Evolutionary conservation across 2,888 invertebrate species (phyloP).

Genomic region (Sinohyriopsis cumingii): DNA sequence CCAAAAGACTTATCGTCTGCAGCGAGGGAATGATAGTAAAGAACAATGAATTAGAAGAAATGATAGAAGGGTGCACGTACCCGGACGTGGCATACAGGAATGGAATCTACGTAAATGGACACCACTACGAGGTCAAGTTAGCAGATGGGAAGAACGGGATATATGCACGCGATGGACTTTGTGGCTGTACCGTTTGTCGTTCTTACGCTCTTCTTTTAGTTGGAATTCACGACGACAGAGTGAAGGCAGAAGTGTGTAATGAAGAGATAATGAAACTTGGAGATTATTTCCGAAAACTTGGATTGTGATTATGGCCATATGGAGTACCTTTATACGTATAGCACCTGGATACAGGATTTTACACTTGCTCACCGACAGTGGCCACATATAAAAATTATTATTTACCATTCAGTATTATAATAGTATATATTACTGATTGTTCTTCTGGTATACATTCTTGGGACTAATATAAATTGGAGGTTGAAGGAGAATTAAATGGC

Average conservation of each 20-base stretch:
- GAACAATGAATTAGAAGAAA: conserved; percentile 40
- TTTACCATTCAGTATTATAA: too few relatives aligned
- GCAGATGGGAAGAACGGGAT: conserved; percentile 61
- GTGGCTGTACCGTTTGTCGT: conserved; percentile 57
- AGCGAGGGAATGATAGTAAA: conserved; percentile 40
- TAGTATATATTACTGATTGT: too few relatives aligned
- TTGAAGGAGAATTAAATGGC: too few relatives aligned
- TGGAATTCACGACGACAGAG: conserved; percentile 45
- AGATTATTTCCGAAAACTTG: conserved; percentile 47
- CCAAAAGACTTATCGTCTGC: conserved; percentile 33
- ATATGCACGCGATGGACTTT: conserved; percentile 45
- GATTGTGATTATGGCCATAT: conserved; percentile 20
- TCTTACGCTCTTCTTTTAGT: conserved; percentile 53
- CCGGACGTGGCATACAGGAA: conserved; percentile 32
- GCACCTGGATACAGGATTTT: too few relatives aligned
- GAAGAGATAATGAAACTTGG: conserved; percentile 61
- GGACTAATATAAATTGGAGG: too few relatives aligned
- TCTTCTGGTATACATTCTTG: too few relatives aligned
- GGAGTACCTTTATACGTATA: too few relatives aligned
- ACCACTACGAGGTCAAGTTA: conserved; percentile 47
- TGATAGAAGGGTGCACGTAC: conserved; percentile 37
- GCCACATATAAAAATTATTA: too few relatives aligned
- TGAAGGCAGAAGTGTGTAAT: conserved; percentile 46
- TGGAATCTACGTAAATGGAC: conserved; percentile 48
- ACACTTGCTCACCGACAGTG: too few relatives aligned